Evolutionary conservation across 92 coral and sea anemone genomes (phyloP), one percentile per base, ranked within the genome.

Genomic region (Desmophyllum pertusum): DNA sequence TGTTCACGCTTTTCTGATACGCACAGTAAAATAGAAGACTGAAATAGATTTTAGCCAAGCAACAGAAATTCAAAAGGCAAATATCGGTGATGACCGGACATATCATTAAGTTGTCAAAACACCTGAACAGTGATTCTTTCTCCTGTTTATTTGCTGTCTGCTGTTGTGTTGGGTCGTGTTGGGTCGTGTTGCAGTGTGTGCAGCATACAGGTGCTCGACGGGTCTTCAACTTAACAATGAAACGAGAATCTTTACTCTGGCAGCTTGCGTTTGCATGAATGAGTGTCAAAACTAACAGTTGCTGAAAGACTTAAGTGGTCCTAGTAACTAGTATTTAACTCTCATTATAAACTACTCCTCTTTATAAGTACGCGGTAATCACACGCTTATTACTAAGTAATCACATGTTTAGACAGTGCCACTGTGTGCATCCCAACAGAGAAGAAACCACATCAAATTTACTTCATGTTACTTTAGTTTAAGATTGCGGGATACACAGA

Each of bases 161-260:
- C 10, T 27, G 30, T 25, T 55, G 30, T 19, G 30, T 6, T n/a
- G n/a, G n/a, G n/a, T n/a, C n/a, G n/a, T n/a, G n/a, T n/a, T n/a
- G n/a, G n/a, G n/a, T n/a, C n/a, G 7, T 29, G 65, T 59, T 27
- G 35, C 27, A 8, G 4, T 25, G 3, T 30, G 23, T 17, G 46
- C 39, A n/a, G n/a, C 15, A 37, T 14, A 41, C 81, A 77, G 81
- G 81, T 57, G 81, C 81, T 63, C 70, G 14, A 31, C 36, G 55
- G 81, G 53, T 61, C 81, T 77, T 55, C 69, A 1, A 23, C 7
- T 18, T 51, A 76, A 38, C 81, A 39, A 39, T 77, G 15, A 0
- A 35, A 76, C 35, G 19, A 30, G 23, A 5, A 30, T 76, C 4
- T 11, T 39, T 11, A 41, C 33, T 13, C 19, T 71, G 46, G 19